Base-by-base conservation (phyloP, 2,797 vertebrate species). In the Argya squamiceps region DNA sequence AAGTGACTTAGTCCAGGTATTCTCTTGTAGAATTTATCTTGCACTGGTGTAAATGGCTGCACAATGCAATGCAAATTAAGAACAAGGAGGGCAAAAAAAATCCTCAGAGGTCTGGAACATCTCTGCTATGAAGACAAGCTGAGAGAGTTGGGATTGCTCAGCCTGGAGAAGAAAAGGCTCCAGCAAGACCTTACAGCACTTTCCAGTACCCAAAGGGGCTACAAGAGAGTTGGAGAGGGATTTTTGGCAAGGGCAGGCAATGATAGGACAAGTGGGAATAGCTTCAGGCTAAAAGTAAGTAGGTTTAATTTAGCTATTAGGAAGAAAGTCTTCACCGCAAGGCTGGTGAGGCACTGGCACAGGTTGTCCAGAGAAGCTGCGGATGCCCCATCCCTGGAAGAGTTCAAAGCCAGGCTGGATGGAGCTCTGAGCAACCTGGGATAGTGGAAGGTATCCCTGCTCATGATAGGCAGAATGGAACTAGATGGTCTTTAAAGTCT, bases 321-420 rank as follows among this genome's bases (percentile, higher is more conserved):
- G 37, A 64, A 64, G 30, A 26, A 83, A 58, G 34, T 64, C 6
- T 39, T 83, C 19, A 3, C 15, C 11, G 1, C 46, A 24, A 34
- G 18, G 5, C 10, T 52, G 21, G 6, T 52, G 71, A 70, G 24
- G 24, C n/a, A 56, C 5, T 50, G 44, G 30, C 10, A 64, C 3
- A 46, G 44, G 9, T 27, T 77, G 12, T 1, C 9, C 37, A 22
- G 44, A 64, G 17, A 39, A 44, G 10, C 0, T 15, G 2, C 5
- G 11, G 24, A 7, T 83, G 36, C 7, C 14, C 18, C 37, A 63
- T 34, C 6, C 12, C 44, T 77, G 58, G 50, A 22, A 64, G 7
- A 26, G 20, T 26, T 47, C 37, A 44, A 39, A 29, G 11, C 3
- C 23, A 44, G 37, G 2, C 3, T 58, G 29, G n/a, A 70, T 39